Conservation (phyloP, 1,140 invertebrate species). For the Scaptomyza hsui region DNA sequence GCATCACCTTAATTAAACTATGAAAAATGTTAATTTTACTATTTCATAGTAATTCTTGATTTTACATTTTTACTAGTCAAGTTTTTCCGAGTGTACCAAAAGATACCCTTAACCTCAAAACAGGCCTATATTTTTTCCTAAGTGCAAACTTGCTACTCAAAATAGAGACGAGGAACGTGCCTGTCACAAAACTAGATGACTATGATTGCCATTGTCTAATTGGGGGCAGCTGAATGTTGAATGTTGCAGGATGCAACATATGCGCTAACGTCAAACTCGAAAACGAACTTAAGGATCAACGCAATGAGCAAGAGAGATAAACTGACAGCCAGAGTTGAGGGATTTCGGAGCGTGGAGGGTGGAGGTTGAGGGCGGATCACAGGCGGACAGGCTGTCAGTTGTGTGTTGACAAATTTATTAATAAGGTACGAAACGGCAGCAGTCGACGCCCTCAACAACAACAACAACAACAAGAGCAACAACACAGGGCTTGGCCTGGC, state of each 20-base stretch:
- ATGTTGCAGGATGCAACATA: slow-evolving; percentile 69
- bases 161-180: not conserved
- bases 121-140: too few relatives aligned
- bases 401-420: slow-evolving; percentile 84
- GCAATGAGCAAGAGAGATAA: slow-evolving; percentile 44
- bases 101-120: too few relatives aligned
- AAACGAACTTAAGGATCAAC: slow-evolving; percentile 63
- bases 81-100: too few relatives aligned
- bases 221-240: slow-evolving; percentile 51
- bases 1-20: too few relatives aligned
- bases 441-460: slow-evolving; percentile 72
- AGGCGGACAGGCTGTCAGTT: slow-evolving; percentile 80
- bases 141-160: not conserved
- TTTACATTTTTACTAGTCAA: too few relatives aligned
- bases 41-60: too few relatives aligned
- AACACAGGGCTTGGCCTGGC: slow-evolving; percentile 59
- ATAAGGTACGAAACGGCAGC: slow-evolving; percentile 72
- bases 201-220: slow-evolving; percentile 51
- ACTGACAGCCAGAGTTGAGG: slow-evolving; percentile 44
- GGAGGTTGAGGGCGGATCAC: slow-evolving; percentile 49
- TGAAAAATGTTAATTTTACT: too few relatives aligned
- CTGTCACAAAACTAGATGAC: not conserved
- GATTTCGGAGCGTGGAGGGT: slow-evolving; percentile 1
- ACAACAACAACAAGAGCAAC: slow-evolving; percentile 2
- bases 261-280: slow-evolving; percentile 57